Base-by-base conservation (phyloP, 2,797 vertebrate species). In the Octomys mimax region DNA sequence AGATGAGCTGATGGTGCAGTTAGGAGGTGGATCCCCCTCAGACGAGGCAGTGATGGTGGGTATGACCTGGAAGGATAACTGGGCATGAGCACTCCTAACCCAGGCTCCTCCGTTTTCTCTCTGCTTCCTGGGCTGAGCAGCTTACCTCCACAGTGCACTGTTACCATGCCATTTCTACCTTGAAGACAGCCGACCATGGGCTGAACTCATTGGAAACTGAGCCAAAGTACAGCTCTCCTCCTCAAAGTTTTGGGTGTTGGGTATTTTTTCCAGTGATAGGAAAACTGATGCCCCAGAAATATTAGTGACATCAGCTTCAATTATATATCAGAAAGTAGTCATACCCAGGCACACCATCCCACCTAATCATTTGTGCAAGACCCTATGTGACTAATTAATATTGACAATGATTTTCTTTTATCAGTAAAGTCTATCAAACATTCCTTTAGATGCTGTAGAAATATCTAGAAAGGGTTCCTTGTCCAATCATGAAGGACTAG, bases 281-380 rank as follows among this genome's bases (percentile, higher is more conserved):
- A 77, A 77, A 49, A 42, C 42, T 73, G 71, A 92, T 80, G 77
- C 10, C 59, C 31, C 52, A 73, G 22, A 26, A 57, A 6, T 85
- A 28, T 31, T 49, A 62, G 68, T 71, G 87, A 68, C 13, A 61
- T 64, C 77, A 85, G 59, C 5, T 71, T 94, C 68, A 71, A 0
- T 31, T 80, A 66, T 24, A 95, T 73, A 54, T 70, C 13, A 79
- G 70, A 95, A 77, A 68, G 62, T 73, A 89, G 75, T 46, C 36
- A 54, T 33, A 19, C 5, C 31, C 42, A 24, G 82, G 31, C 18
- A 19, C 0, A 33, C 6, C 62, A 49, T 33, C 5, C 22, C 66
- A 57, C 59, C 42, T 64, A 12, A 66, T 91, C 49, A 84, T 85
- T 52, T 91, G 62, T 78, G 71, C 33, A 68, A 82, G 70, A 89